Evolutionary conservation across 1,140 invertebrate species (phyloP).

Genomic region (Zaprionus inermis): DNA sequence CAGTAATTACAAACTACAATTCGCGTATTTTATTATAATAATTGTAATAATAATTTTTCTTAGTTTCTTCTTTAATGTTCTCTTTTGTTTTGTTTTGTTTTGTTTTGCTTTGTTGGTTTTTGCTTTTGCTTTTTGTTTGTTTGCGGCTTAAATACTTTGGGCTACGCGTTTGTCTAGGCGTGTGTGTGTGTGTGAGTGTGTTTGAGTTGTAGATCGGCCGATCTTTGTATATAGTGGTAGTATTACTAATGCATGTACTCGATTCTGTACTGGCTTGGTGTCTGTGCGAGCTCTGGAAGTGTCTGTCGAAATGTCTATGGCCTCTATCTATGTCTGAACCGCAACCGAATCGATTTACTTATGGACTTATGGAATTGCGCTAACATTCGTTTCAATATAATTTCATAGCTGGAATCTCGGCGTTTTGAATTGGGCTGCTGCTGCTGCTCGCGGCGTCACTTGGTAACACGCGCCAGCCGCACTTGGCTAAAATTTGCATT

Average conservation of each 20-base stretch:
- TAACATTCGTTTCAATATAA: constrained; percentile 71
- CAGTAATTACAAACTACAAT: constrained; percentile 80
- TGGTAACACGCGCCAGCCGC: constrained; percentile 42
- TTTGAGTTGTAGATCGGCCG: constrained; percentile 50
- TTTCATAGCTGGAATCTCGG: constrained; percentile 77
- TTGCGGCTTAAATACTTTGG: constrained; percentile 78
- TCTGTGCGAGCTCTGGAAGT: constrained; percentile 60
- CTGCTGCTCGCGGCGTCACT: constrained; percentile 36
- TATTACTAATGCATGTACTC: constrained; percentile 20
- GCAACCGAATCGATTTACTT: constrained; percentile 51
- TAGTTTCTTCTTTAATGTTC: constrained; percentile 61
- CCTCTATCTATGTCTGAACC: constrained; percentile 61
- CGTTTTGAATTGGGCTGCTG: constrained; percentile 34
- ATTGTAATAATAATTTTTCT: constrained; percentile 65
- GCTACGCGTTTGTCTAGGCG: constrained; percentile 51
- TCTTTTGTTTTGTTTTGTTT: constrained; percentile 40
- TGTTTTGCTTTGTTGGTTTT: constrained; percentile 22
- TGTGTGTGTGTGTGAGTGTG: constrained; percentile 47
- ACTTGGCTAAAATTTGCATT: constrained; percentile 45
- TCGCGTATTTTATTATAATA: constrained; percentile 68
- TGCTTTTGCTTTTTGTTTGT: constrained; percentile 51
- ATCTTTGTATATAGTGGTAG: constrained; percentile 15
- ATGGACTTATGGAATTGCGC: constrained; percentile 80
- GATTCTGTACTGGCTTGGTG: constrained; percentile 22
- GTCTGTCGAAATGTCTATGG: constrained; percentile 65